phyloP scores from a whole-genome alignment of 2,113 vertebrate genomes.

The Lepus europaeus region DNA sequence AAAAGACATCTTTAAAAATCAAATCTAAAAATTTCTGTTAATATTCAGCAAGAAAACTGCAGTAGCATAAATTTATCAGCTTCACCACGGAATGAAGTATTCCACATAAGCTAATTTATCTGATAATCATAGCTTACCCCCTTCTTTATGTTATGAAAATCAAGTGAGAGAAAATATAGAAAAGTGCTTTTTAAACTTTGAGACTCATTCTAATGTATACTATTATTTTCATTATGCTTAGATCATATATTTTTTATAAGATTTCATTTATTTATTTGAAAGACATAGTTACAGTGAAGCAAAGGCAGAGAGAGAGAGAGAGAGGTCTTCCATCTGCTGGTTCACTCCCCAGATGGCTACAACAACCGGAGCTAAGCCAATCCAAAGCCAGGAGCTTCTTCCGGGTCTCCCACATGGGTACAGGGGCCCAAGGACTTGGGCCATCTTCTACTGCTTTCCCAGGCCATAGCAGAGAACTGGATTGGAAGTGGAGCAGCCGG shows the following conservation, averaged over 20 bases:
- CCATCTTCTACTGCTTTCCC: no score
- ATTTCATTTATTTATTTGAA: no score
- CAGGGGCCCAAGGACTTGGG: no score
- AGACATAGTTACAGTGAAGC: no score
- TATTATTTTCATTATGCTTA: not conserved
- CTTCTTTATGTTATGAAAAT: constrained; percentile 32
- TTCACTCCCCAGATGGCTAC: no score
- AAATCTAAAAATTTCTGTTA: constrained; percentile 16
- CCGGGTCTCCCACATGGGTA: no score
- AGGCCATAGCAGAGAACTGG: no score
- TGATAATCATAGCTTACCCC: not conserved
- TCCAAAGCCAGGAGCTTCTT: no score
- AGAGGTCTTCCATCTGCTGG: no score
- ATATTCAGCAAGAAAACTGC: constrained; percentile 13
- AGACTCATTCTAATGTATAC: not conserved
- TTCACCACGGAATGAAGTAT: not conserved
- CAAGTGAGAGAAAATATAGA: constrained; percentile 7
- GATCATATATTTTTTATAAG: not conserved
- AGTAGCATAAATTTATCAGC: not conserved
- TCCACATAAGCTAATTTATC: constrained; percentile 2
- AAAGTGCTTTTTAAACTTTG: constrained; percentile 24
- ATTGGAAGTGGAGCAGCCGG: no score
- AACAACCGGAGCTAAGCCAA: no score
- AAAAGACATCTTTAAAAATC: constrained; percentile 17
- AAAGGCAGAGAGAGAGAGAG: no score